A percentile compares a stretch with the other conserved stretches of the same genome.
Evolutionary conservation across 2,797 vertebrate species (phyloP).

Genomic region (Fundulus diaphanus): DNA sequence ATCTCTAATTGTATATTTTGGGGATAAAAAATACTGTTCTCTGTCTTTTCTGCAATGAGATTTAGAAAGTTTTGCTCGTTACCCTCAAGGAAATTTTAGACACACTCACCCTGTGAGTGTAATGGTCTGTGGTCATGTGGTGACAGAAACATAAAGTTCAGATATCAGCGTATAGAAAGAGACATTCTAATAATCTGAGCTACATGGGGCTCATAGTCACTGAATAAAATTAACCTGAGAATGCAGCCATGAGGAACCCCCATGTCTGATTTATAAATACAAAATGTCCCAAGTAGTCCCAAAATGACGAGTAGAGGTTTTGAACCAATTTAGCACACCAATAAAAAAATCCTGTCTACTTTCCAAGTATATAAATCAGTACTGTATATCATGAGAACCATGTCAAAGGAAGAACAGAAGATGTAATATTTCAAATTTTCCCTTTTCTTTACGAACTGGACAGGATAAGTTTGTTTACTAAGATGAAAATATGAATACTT

Average conservation of each 20-base stretch:
- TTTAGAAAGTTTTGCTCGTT: neutral
- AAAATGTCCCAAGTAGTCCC: neutral
- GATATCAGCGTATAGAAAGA: neutral
- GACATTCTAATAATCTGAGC: neutral
- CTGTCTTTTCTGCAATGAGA: neutral
- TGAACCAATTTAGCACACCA: neutral
- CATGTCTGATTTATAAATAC: neutral
- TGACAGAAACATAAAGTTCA: neutral
- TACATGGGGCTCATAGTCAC: neutral
- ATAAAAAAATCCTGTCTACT: neutral
- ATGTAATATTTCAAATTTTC: neutral
- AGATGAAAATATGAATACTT: neutral
- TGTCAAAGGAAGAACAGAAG: neutral
- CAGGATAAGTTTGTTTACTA: neutral
- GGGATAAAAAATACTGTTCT: neutral
- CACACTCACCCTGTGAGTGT: neutral
- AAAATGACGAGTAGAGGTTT: neutral
- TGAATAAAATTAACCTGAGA: neutral
- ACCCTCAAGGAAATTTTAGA: neutral
- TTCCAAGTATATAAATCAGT: neutral
- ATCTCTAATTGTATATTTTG: neutral
- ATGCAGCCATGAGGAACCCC: neutral
- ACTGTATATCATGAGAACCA: neutral
- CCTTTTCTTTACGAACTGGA: neutral
- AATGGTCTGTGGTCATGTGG: neutral